phyloP scores from a whole-genome alignment of 2,113 vertebrate species.

The Aegypius monachus region DNA sequence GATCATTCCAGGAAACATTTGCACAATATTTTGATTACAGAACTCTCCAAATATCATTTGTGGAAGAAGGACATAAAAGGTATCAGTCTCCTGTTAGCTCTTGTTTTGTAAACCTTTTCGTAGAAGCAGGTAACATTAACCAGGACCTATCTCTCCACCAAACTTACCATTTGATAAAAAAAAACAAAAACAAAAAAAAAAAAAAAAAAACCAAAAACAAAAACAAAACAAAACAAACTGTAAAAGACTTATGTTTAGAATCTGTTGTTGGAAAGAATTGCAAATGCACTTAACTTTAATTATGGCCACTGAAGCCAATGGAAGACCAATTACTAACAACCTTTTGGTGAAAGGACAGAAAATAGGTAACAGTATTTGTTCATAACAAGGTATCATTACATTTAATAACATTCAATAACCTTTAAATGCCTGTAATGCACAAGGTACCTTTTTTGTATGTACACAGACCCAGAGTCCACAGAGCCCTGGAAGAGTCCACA shows the following conservation, averaged over 20 bases:
- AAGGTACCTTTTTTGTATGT: not conserved
- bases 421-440: not conserved
- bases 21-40: not conserved
- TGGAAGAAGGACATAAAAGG: not conserved
- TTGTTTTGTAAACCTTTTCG: not conserved
- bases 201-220: not conserved
- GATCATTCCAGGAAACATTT: slow-evolving; percentile 26
- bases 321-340: not conserved
- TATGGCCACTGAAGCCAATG: not conserved
- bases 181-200: too few relatives aligned
- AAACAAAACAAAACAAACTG: not conserved
- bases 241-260: not conserved
- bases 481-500: too few relatives aligned
- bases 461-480: too few relatives aligned
- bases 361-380: not conserved
- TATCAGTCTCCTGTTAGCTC: not conserved
- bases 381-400: not conserved
- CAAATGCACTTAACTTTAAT: not conserved
- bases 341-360: not conserved
- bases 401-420: not conserved
- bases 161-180: not conserved
- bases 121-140: not conserved
- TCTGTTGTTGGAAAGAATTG: not conserved
- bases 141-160: not conserved
- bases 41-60: not conserved